Conservation (phyloP, 2,113 vertebrate genomes). For the Ancistrus triradiatus region DNA sequence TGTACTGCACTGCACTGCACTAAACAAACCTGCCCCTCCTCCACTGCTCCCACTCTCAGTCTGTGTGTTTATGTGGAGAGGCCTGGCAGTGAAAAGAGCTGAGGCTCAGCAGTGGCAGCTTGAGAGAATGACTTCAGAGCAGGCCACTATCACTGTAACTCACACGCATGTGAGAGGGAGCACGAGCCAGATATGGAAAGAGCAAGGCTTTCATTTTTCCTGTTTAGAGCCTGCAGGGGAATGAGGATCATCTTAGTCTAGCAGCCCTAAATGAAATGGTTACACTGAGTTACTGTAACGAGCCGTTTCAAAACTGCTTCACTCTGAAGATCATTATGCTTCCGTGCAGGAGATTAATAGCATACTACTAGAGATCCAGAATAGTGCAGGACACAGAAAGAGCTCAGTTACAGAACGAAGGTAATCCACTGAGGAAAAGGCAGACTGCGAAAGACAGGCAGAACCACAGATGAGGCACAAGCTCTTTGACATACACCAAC, state of each 20-base stretch:
- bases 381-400: conserved; percentile 39
- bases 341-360: conserved; percentile 31
- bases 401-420: neutral
- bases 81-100: conserved; percentile 52
- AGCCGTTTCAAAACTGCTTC: conserved; percentile 40
- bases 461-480: no score
- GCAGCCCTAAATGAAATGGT: conserved; percentile 46
- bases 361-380: conserved; percentile 36
- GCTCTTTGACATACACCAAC: no score
- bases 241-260: conserved; percentile 39
- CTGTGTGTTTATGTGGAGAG: conserved; percentile 30
- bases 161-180: conserved; percentile 17
- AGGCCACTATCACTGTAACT: conserved; percentile 58
- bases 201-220: conserved; percentile 43
- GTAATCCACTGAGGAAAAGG: neutral
- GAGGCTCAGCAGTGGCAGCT: conserved; percentile 51
- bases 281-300: conserved; percentile 51
- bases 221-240: conserved; percentile 45
- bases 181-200: no score
- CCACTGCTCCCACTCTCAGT: conserved; percentile 25
- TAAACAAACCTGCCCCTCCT: conserved; percentile 46
- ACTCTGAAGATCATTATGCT: conserved; percentile 35
- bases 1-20: no score
- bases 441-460: no score
- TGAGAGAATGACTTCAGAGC: conserved; percentile 55